Conservation (phyloP, 2,113 vertebrate genomes). For the Raja brachyura region DNA sequence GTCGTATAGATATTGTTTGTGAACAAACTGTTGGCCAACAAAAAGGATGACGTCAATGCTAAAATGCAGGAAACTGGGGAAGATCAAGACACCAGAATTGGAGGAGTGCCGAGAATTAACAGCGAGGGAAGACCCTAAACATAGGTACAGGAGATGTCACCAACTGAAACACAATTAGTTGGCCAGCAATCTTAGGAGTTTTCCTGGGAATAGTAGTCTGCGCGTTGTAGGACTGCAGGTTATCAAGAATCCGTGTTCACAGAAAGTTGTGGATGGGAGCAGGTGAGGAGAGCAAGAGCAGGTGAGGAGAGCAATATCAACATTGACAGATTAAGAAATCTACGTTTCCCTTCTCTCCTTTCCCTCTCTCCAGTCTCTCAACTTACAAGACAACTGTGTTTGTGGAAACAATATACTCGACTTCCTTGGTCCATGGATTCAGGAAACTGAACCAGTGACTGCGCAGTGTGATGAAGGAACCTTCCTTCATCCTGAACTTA, state of each 20-base stretch:
- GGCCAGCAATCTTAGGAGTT: background rate
- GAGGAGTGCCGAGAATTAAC: too few species aligned
- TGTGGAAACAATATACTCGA: constrained; percentile 97
- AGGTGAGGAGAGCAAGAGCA: background rate
- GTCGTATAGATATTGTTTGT: too few species aligned
- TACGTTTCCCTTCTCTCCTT: background rate
- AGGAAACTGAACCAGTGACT: constrained; percentile 99
- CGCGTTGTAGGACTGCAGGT: background rate
- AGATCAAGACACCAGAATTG: too few species aligned
- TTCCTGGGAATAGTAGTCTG: background rate
- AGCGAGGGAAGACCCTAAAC: too few species aligned
- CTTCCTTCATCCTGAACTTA: constrained; percentile 98
- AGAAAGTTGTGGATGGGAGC: background rate
- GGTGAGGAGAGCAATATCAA: background rate
- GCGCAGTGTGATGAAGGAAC: constrained; percentile 90
- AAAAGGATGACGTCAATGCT: too few species aligned
- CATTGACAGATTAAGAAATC: background rate
- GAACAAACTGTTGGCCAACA: too few species aligned
- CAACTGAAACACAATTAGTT: background rate
- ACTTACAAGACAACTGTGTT: constrained; percentile 97
- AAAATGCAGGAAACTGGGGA: too few species aligned
- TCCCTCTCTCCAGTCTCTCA: background rate
- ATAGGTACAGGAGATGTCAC: too few species aligned
- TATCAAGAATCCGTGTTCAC: background rate
- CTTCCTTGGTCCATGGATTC: constrained; percentile 99